Evolutionary conservation across 2,888 invertebrate species (phyloP), one percentile per base, ranked within the genome.

Genomic region (Ennomos erosarius): DNA sequence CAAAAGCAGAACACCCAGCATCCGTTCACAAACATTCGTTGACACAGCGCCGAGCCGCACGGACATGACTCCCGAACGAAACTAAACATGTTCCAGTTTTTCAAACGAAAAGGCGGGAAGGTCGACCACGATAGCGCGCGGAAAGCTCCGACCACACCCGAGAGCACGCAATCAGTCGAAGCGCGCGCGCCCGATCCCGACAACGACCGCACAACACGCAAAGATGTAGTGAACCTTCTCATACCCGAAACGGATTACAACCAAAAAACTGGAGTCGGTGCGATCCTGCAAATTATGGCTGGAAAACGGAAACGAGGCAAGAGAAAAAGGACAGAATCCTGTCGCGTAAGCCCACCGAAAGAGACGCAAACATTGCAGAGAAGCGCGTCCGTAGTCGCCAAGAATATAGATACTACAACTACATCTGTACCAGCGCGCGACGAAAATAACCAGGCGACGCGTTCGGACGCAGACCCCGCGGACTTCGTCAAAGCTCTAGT

Each of bases 151-250:
- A 84, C 51, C 69, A 70, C 68, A 53, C 71, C 69, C 42, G 53
- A 72, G 50, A 70, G 26, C 3, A 26, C 26, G 6, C 26, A 75
- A 66, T 69, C 87, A 82, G 85, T 85, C 78, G 82, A 79, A 62
- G 64, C 83, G 77, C 82, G 84, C 81, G 74, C 85, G 74, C 78
- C 74, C 81, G 83, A 85, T 66, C 79, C 77, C 83, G 61, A 76
- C 10, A 75, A 74, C 64, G 75, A 80, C 55, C 60, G 58, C 3
- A 13, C 40, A 40, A 74, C 78, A 57, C 78, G 84, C 55, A 92
- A 92, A 79, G 89, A 92, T 90, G 92, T 92, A 84, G 89, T 91
- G 57, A 92, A 92, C 72, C 68, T 92, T 13, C 74, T 92, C 1
- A 74, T 92, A 62, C 91, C 92, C 13, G 79, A 85, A 58, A 89